Evolutionary conservation across 2,797 vertebrate genomes (phyloP).

Genomic region (Antennarius maculatus): DNA sequence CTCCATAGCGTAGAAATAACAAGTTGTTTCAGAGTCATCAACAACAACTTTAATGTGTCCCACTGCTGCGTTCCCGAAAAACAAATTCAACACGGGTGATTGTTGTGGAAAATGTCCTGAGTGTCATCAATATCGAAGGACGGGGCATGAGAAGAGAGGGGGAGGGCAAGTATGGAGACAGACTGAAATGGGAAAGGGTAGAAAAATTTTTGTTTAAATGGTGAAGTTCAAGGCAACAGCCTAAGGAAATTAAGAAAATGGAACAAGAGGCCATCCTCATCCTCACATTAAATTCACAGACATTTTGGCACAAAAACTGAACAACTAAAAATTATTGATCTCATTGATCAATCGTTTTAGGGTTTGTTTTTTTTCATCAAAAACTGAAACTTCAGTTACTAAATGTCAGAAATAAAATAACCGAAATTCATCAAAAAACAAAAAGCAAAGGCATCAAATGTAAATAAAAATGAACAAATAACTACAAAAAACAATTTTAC

Average conservation of each 20-base stretch:
- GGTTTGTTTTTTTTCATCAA: no score
- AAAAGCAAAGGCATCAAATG: no score
- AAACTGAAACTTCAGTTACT: no score
- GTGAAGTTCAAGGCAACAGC: constrained; percentile 27
- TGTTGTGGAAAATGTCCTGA: constrained; percentile 47
- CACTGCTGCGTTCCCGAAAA: constrained; percentile 51
- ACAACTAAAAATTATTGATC: no score
- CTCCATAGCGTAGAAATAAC: constrained; percentile 8
- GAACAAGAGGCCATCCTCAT: constrained; percentile 45
- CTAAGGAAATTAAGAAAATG: neutral
- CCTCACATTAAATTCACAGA: neutral
- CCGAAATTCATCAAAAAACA: no score
- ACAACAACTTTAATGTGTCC: constrained; percentile 40
- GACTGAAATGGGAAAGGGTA: constrained; percentile 17
- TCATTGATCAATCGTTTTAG: no score
- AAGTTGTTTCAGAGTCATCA: constrained; percentile 5
- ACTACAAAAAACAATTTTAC: no score
- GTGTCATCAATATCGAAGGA: constrained; percentile 36
- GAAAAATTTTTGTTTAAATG: constrained; percentile 44
- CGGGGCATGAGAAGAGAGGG: constrained; percentile 53
- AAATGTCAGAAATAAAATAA: no score
- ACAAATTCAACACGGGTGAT: constrained; percentile 61
- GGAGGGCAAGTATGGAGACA: constrained; percentile 2
- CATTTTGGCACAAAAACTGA: no score
- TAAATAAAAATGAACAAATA: no score